Conservation (phyloP, 2,113 vertebrate genomes). For the Rallus limicola region DNA sequence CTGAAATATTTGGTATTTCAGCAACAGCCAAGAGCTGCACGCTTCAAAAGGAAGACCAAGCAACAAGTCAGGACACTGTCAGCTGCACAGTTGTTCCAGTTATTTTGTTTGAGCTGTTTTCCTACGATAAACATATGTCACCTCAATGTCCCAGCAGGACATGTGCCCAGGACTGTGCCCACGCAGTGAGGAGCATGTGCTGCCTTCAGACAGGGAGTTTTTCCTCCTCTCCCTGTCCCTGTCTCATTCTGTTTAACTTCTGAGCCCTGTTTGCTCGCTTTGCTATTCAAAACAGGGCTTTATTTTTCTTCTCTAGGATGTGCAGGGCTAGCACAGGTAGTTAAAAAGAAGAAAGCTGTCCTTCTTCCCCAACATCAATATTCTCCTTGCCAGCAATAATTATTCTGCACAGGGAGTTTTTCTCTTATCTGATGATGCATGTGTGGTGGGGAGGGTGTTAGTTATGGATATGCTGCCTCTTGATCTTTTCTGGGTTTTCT, state of each 20-base stretch:
- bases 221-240: not conserved
- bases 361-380: slow-evolving; percentile 32
- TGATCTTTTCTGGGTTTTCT: not conserved
- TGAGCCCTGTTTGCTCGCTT: slow-evolving; percentile 31
- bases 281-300: slow-evolving; percentile 51
- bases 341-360: slow-evolving; percentile 8
- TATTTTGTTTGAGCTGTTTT: not conserved
- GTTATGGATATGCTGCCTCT: not conserved
- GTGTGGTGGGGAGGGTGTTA: not conserved
- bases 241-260: not conserved
- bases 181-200: not conserved
- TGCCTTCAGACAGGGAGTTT: not conserved
- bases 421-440: slow-evolving; percentile 4
- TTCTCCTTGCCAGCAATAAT: slow-evolving; percentile 42
- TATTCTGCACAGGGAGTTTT: not conserved
- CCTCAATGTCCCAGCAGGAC: not conserved
- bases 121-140: not conserved
- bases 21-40: not conserved
- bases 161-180: not conserved
- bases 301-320: slow-evolving; percentile 43
- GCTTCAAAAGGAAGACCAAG: not conserved
- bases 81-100: not conserved
- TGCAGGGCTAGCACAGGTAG: not conserved
- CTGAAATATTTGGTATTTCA: not conserved
- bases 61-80: not conserved